Evolutionary conservation across 2,888 invertebrate species (phyloP), one percentile per base, ranked within the genome.

Genomic region (Dastarcus helophoroides): DNA sequence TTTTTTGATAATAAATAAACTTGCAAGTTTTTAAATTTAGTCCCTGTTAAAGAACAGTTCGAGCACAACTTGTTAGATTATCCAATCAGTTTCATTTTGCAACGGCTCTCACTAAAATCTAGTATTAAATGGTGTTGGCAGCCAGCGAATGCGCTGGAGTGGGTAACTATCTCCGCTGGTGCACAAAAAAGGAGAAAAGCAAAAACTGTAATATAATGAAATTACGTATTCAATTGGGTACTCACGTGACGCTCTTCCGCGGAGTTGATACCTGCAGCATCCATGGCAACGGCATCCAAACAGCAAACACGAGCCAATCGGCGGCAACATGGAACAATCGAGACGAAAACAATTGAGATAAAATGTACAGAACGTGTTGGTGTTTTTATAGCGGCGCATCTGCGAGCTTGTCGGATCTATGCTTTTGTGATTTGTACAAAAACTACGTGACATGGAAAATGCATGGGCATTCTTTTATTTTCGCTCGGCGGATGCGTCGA

Each of bases 181-280:
- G 19, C 6, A n/a, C 19, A 19, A 19, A 19, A n/a, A n/a, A n/a
- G n/a, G 9, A 23, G 7, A 23, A 23, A 23, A 23, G 37, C 32
- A 44, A 43, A 36, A 44, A 42, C 41, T 38, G 32, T 34, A 45
- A 43, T 42, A 41, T 41, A 49, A 50, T 45, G 46, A 48, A 50
- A 51, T 51, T 50, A 48, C 46, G 42, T 45, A 51, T 49, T 49
- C 46, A 52, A 48, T 46, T 39, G 38, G n/a, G 43, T 65, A 73
- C 74, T 73, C 58, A 74, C 74, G 66, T 74, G 74, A 64, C 74
- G 65, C 60, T 74, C 74, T 54, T 74, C 74, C 11, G 70, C 68
- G 25, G 72, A 69, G 58, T 71, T 73, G 53, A 73, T 62, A 58
- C 73, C 73, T 72, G 67, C 61, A 48, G 48, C 46, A 49, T 49